These are phyloP conservation scores for Megathymus violae DNA, from an alignment of 1,140 invertebrate species.

Conservation along the genomic window DNA sequence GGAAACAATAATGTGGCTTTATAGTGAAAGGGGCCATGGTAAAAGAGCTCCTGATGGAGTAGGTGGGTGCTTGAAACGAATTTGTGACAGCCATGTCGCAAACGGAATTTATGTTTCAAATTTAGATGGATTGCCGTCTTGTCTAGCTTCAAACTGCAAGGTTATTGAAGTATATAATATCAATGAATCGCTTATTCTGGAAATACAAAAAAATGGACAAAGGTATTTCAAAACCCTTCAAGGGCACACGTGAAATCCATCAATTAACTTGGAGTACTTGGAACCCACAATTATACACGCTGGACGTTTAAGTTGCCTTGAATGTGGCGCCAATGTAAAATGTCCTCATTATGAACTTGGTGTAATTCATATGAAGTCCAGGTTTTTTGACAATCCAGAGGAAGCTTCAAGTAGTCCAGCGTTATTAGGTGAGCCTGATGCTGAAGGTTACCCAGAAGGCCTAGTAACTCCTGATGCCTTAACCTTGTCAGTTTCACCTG, in stretches of 20 bases:
- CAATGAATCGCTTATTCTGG: neutral
- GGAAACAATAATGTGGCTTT: conserved; percentile 18
- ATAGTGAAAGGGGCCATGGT: conserved; percentile 34
- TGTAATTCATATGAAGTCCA: neutral
- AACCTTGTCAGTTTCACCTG: no score
- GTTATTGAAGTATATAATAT: neutral
- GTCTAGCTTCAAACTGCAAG: neutral
- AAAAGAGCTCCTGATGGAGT: conserved; percentile 39
- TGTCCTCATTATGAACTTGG: conserved; percentile 3
- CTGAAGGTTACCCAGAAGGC: no score
- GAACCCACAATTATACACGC: conserved; percentile 9
- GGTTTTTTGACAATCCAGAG: neutral
- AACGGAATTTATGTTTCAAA: conserved; percentile 20
- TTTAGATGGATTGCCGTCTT: conserved; percentile 7
- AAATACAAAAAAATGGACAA: neutral
- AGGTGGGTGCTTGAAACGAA: conserved; percentile 26
- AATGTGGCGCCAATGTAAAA: conserved; percentile 4
- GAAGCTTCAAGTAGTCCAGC: neutral
- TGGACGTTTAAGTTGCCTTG: conserved; percentile 7
- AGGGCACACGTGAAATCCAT: conserved; percentile 5
- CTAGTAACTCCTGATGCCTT: no score
- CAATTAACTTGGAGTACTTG: conserved; percentile 8
- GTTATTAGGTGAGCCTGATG: no score
- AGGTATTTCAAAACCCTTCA: neutral
- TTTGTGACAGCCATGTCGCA: conserved; percentile 26